Conservation (phyloP, 2,797 vertebrate species). For the Echeneis naucrates region DNA sequence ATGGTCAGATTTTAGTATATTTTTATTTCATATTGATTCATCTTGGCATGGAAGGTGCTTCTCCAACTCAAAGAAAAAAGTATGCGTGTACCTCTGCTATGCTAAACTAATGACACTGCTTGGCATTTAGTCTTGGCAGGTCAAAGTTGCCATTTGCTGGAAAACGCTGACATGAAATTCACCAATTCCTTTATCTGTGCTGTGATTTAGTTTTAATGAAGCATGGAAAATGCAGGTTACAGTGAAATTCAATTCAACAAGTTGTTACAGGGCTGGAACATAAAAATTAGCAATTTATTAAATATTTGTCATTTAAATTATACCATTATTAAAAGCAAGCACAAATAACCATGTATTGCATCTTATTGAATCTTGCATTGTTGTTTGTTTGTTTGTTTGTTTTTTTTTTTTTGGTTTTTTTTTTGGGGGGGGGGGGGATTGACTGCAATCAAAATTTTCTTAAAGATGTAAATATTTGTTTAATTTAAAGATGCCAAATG, state of each 20-base stretch:
- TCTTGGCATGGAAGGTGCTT: background rate
- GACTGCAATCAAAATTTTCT: no score
- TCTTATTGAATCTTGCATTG: no score
- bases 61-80: background rate
- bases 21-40: background rate
- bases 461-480: no score
- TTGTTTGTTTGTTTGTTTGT: no score
- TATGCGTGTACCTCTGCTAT: background rate
- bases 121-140: background rate
- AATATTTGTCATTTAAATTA: background rate
- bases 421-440: no score
- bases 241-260: background rate
- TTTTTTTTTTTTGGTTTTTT: no score
- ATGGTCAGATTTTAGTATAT: background rate
- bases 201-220: background rate
- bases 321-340: no score
- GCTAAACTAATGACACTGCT: background rate
- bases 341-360: no score
- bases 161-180: background rate
- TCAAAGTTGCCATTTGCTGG: background rate
- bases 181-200: background rate
- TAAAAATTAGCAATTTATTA: no score
- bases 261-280: background rate
- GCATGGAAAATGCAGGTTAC: background rate
- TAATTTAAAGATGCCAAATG: no score